A percentile compares a stretch with the other conserved stretches of the same genome.
These are phyloP conservation scores for Brachymystax lenok DNA, from an alignment of 2,797 vertebrate species.

Conservation along the genomic window DNA sequence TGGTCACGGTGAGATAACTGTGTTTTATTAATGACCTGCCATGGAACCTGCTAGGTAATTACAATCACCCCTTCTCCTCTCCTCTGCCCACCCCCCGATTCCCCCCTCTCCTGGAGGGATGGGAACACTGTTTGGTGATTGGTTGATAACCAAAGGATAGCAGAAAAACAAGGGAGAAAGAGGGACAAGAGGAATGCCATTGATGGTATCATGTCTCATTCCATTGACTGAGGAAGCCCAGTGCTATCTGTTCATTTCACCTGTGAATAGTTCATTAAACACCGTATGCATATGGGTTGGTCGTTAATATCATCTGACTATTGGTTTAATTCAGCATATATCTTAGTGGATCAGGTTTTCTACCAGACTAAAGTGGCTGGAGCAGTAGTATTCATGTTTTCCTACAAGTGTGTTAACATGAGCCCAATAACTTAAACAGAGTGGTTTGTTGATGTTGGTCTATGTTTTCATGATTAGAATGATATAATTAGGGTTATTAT, in stretches of 20 bases:
- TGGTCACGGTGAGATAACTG: slow-evolving; percentile 89
- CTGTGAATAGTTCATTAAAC: slow-evolving; percentile 98
- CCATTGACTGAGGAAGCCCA: slow-evolving; percentile 79
- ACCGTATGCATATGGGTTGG: slow-evolving; percentile 85
- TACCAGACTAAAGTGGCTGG: slow-evolving; percentile 2
- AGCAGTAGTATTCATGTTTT: slow-evolving; percentile 6
- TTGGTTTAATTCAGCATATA: slow-evolving; percentile 70
- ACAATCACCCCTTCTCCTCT: slow-evolving; percentile 76
- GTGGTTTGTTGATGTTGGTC: background rate
- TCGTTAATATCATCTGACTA: slow-evolving; percentile 96
- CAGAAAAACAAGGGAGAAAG: slow-evolving; percentile 62
- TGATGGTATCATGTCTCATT: slow-evolving; percentile 92
- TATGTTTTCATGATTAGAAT: background rate
- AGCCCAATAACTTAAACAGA: background rate
- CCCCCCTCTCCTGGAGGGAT: slow-evolving; percentile 78
- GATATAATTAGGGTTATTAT: background rate
- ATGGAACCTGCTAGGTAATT: slow-evolving; percentile 91
- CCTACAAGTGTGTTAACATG: background rate
- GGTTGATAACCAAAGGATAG: slow-evolving; percentile 92
- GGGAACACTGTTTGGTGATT: slow-evolving; percentile 96
- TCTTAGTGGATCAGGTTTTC: slow-evolving; percentile 15
- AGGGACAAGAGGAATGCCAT: slow-evolving; percentile 71
- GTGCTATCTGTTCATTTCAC: slow-evolving; percentile 97
- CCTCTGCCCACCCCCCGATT: slow-evolving; percentile 37
- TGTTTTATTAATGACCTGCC: slow-evolving; percentile 99